phyloP scores from a whole-genome alignment of 1,140 invertebrate genomes.

The Scaptodrosophila lebanonensis region DNA sequence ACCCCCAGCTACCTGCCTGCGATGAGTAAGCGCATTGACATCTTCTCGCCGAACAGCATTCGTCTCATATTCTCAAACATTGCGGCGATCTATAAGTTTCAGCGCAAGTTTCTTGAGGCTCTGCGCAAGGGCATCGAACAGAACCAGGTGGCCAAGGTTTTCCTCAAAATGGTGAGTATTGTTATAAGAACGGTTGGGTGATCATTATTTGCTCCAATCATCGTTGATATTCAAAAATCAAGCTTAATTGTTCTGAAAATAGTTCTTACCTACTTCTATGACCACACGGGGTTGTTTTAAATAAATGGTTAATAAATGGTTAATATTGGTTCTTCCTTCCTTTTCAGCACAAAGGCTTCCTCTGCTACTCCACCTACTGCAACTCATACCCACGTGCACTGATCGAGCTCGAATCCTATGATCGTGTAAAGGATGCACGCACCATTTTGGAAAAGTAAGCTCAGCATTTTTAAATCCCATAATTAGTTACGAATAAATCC shows the following conservation, averaged over 20 bases:
- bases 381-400: constrained; percentile 87
- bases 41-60: constrained; percentile 74
- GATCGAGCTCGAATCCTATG: constrained; percentile 74
- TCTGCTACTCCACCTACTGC: constrained; percentile 94
- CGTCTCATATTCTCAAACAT: constrained; percentile 75
- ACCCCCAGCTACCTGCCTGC: constrained; percentile 63
- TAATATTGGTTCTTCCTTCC: constrained; percentile 11
- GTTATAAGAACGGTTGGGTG: no score
- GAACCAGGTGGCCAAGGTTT: constrained; percentile 72
- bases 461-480: neutral
- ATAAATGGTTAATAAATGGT: neutral
- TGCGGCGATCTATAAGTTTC: constrained; percentile 67
- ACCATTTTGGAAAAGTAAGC: constrained; percentile 72
- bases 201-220: neutral
- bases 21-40: constrained; percentile 75
- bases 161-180: constrained; percentile 68
- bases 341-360: constrained; percentile 84
- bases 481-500: neutral
- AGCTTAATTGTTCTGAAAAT: no score
- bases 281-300: no score
- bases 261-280: no score
- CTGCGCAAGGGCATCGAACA: constrained; percentile 66
- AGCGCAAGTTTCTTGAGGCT: constrained; percentile 63
- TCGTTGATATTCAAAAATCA: no score
- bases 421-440: constrained; percentile 67